Evolutionary conservation across 1,140 invertebrate genomes (phyloP), one percentile per base, ranked within the genome.

Genomic region (Drosophila nigromelanica): DNA sequence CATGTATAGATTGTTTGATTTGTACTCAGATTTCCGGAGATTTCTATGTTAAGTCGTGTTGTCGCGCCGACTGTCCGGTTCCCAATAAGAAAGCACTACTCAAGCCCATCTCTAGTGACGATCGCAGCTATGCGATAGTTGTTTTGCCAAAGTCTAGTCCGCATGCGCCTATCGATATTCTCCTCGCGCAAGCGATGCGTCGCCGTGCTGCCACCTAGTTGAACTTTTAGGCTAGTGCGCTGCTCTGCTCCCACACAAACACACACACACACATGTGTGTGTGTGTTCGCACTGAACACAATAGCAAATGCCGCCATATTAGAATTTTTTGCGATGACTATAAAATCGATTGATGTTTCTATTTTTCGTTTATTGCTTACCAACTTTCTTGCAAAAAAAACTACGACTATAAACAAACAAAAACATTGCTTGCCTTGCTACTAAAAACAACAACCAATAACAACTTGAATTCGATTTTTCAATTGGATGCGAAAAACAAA

Each of bases 351-450:
- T 87, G 78, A 87, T 73, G 43, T 69, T 80, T 71, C 60, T 75
- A 51, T 70, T 68, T 79, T 76, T 61, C 73, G 68, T 74, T 85
- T 79, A 76, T 64, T 52, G 60, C 70, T 82, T 40, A 75, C 59
- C 69, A 43, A 70, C 54, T 62, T 71, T 72, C 51, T 47, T 47
- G 45, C 61, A 50, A 62, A 66, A 76, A 42, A 54, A 62, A 67
- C 55, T 37, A 42, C 64, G 45, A 60, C 24, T 30, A n/a, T 35
- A 48, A 48, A 58, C 52, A 61, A 81, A 61, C 45, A 45, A 59
- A 5, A 62, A 71, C 71, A 58, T 82, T 82, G 82, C 82, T 78
- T 87, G 79, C 76, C 76, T 82, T 76, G 72, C 81, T 72, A 73
- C 82, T 54, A 77, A 70, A 77, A 68, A 73, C 4, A 54, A 77